Evolutionary conservation across 23 tunicate species (phyloP).

Genomic region (Styela clava): DNA sequence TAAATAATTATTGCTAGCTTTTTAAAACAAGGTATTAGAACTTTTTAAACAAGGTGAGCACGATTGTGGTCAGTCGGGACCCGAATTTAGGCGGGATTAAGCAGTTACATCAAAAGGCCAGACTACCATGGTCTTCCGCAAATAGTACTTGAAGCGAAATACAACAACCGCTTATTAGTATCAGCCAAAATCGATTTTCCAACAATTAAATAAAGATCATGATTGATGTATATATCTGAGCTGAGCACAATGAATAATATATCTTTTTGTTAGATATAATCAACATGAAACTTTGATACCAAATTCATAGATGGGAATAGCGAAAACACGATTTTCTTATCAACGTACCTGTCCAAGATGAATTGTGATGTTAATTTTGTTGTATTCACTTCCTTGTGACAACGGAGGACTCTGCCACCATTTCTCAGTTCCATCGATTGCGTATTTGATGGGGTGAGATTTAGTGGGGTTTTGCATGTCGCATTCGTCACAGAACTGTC

Average conservation of each 20-base stretch:
- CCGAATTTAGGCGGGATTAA: background rate
- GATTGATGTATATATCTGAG: too few relatives aligned
- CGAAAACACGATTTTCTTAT: too few relatives aligned
- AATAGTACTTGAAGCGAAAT: background rate
- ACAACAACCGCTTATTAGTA: background rate
- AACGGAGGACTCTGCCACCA: conserved; percentile 99
- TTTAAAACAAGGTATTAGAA: too few relatives aligned
- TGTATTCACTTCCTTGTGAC: conserved; percentile 79
- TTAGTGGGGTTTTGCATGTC: conserved; percentile 49
- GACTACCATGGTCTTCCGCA: background rate
- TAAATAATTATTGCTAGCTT: too few relatives aligned
- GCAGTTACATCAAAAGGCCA: too few relatives aligned
- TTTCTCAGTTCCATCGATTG: conserved; percentile 97
- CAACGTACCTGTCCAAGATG: conserved; percentile 91
- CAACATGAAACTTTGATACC: too few relatives aligned
- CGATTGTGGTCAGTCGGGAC: background rate
- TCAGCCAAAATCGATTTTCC: background rate
- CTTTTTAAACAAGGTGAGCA: background rate
- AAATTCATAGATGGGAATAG: too few relatives aligned
- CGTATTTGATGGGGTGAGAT: conserved; percentile 82
- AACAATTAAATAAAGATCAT: background rate
- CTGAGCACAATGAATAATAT: too few relatives aligned
- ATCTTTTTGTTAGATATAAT: too few relatives aligned
- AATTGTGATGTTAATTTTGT: conserved; percentile 91
- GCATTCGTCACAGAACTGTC: conserved; percentile 93